phyloP scores from a whole-genome alignment of 2,113 vertebrate species.

The Rynchops niger region DNA sequence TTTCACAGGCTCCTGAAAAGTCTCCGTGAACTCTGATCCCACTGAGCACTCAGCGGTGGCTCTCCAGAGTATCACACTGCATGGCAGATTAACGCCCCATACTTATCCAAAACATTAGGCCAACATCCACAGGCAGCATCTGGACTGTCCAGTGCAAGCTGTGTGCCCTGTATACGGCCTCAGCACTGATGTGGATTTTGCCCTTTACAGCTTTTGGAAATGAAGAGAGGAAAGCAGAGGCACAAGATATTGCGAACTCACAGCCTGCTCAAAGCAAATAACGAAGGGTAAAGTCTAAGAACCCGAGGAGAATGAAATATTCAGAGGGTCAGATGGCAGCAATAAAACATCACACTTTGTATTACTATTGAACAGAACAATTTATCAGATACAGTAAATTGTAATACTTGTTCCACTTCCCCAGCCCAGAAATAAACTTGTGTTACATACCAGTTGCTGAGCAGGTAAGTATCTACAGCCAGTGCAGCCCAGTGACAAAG shows the following conservation, averaged over 20 bases:
- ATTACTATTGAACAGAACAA: background rate
- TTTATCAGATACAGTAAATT: background rate
- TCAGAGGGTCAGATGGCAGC: background rate
- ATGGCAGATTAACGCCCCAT: background rate
- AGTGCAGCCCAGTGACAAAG: background rate
- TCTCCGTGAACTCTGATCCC: background rate
- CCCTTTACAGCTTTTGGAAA: background rate
- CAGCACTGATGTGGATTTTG: background rate
- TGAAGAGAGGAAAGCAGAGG: background rate
- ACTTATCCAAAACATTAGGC: background rate
- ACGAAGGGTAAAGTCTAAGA: background rate
- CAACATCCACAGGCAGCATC: background rate
- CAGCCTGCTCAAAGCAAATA: background rate
- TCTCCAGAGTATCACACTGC: background rate
- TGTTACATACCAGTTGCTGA: background rate
- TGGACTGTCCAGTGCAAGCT: background rate
- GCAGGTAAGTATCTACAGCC: background rate
- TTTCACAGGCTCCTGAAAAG: background rate
- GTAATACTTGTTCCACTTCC: background rate
- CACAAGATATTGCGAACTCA: background rate
- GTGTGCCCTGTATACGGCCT: background rate
- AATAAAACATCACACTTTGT: background rate
- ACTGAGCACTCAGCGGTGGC: background rate
- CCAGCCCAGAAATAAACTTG: background rate
- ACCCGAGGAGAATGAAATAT: background rate